Evolutionary conservation across 2,797 vertebrate genomes (phyloP), one percentile per base, ranked within the genome.

Genomic region (Miichthys miiuy): DNA sequence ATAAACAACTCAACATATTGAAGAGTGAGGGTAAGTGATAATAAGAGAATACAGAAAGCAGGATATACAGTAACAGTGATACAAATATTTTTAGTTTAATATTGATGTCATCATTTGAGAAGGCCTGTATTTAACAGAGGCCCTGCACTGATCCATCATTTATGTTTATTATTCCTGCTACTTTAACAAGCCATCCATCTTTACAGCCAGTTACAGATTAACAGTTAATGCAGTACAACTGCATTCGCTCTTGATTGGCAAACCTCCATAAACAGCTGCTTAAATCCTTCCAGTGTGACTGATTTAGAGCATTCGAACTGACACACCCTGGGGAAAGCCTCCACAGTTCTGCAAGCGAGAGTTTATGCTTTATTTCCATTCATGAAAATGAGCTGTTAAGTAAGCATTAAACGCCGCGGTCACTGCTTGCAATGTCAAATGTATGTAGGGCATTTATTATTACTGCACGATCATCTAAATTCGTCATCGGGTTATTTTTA

Each of bases 401-500:
- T 42, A 47, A 76, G 61, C 48, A 42, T 67, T 52, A 65, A 48
- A 57, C 68, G 21, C 42, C 47, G 23, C 34, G 57, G 67, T 51
- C 38, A 55, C 72, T 79, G 41, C 47, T 50, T 27, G 2, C 51
- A 20, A 54, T 82, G 69, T 77, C 63, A 80, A 75, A 82, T 71
- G 57, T 65, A 68, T 71, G 57, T 65, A 68, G 3, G 9, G 8
- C n/a, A 34, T 81, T 80, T 76, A 55, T 44, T 72, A 38, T 80
- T 54, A 44, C 27, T 69, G 67, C 67, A 72, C 46, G 66, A 75
- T 78, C 47, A 73, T 75, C 51, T 66, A 30, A 72, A 68, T 73
- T 82, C 21, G 50, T 63, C n/a, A 8, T 76, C 55, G 51, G 48
- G 81, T 83, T 89, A 82, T 89, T 87, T 91, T 83, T 84, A 82